Percentiles rank a stretch among this genome's conserved stretches.
Conservation (phyloP, 2,888 invertebrate species). For the Athripsodes cinereus region DNA sequence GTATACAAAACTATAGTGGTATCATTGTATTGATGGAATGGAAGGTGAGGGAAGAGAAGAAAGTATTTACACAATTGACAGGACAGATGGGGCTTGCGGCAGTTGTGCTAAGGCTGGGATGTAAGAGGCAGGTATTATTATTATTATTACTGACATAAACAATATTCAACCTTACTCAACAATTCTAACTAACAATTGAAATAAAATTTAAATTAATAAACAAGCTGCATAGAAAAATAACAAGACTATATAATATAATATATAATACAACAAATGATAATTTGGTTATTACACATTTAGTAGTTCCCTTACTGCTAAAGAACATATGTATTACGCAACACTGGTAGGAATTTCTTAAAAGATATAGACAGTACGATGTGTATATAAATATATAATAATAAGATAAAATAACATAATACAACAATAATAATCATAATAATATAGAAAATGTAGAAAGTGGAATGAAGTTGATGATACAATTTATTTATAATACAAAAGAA, state of each 20-base stretch:
- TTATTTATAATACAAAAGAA: not conserved
- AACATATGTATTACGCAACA: not conserved
- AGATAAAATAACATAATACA: not conserved
- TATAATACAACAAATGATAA: conserved; percentile 12
- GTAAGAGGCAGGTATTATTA: no score
- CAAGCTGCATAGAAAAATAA: conserved; percentile 21
- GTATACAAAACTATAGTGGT: no score
- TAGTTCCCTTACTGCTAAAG: conserved; percentile 11
- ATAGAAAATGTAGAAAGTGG: not conserved
- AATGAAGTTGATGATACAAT: not conserved
- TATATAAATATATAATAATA: not conserved
- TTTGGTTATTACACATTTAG: conserved; percentile 8
- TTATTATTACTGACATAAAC: no score
- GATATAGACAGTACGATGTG: no score
- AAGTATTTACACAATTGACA: no score
- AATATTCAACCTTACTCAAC: no score
- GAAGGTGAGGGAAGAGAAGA: no score
- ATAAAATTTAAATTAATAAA: conserved; percentile 16
- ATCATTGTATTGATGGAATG: conserved; percentile 9
- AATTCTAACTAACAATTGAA: conserved; percentile 10
- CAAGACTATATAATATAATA: conserved; percentile 1
- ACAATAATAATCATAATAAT: not conserved
- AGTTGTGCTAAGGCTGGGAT: no score
- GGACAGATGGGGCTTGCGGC: no score
- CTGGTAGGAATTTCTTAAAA: conserved; percentile 1